Percentiles rank a stretch among this genome's conserved stretches.
phyloP scores from a whole-genome alignment of 2,888 invertebrate species.

The Endomychus coccineus region DNA sequence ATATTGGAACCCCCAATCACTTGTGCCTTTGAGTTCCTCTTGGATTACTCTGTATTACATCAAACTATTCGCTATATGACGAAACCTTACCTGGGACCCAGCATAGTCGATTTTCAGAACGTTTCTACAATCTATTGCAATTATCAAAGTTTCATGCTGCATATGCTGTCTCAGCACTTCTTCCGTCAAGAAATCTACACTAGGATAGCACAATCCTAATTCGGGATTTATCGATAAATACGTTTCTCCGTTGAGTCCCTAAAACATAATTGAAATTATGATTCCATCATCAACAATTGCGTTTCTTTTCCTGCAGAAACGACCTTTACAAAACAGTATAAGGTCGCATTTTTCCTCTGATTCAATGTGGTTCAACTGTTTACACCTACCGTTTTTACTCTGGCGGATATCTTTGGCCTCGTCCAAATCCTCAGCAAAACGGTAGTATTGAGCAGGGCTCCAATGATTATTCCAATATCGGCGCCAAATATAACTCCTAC shows the following conservation, averaged over 20 bases:
- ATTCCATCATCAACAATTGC: too few relatives aligned
- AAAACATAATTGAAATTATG: too few relatives aligned
- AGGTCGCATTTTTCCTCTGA: too few relatives aligned
- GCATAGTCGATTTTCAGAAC: conserved; percentile 63
- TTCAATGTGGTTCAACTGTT: not conserved
- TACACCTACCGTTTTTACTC: conserved; percentile 27
- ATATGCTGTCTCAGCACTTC: conserved; percentile 46
- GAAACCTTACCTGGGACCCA: conserved; percentile 53
- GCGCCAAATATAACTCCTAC: conserved; percentile 63
- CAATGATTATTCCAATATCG: conserved; percentile 71
- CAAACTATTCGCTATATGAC: too few relatives aligned
- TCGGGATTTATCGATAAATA: conserved; percentile 60
- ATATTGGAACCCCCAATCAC: too few relatives aligned
- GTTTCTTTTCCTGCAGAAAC: too few relatives aligned
- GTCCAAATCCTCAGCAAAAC: conserved; percentile 61
- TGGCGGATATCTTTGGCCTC: conserved; percentile 47
- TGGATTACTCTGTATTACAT: too few relatives aligned
- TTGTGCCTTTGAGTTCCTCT: too few relatives aligned
- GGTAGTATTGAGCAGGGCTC: conserved; percentile 57
- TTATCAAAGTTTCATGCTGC: conserved; percentile 45
- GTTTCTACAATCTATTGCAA: conserved; percentile 58
- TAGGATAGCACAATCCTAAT: conserved; percentile 63
- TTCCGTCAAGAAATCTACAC: conserved; percentile 56
- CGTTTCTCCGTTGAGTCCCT: too few relatives aligned
- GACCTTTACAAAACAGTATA: too few relatives aligned